phyloP scores from a whole-genome alignment of 2,797 vertebrate genomes.

The Poecile montanus region DNA sequence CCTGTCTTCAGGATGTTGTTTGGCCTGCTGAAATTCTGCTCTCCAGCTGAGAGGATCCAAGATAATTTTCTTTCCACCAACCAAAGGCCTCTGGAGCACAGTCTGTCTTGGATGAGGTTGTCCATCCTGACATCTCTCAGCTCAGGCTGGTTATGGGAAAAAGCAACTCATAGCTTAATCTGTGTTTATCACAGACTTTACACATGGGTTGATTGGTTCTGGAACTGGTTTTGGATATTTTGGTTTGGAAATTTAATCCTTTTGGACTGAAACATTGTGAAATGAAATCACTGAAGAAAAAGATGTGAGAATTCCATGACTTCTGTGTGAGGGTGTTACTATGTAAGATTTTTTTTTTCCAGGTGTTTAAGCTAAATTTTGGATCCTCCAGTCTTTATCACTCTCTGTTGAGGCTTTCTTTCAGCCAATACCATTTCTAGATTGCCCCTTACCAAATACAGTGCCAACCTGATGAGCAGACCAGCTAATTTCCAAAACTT shows the following conservation, averaged over 20 bases:
- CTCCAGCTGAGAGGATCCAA: background rate
- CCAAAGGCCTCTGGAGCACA: background rate
- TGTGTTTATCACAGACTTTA: background rate
- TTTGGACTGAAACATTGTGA: background rate
- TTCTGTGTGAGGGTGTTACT: background rate
- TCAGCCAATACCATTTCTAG: background rate
- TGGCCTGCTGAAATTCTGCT: background rate
- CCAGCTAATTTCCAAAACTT: background rate
- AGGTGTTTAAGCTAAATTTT: background rate
- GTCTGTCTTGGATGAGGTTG: background rate
- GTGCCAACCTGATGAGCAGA: rapidly evolving
- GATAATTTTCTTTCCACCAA: background rate
- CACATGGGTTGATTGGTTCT: background rate
- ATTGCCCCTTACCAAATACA: background rate
- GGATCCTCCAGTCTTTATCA: background rate
- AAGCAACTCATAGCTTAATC: background rate
- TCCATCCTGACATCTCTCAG: background rate
- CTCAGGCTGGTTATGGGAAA: background rate
- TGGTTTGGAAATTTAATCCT: background rate
- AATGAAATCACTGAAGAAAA: background rate
- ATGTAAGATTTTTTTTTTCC: background rate
- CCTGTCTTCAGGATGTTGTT: background rate
- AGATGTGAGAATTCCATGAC: background rate
- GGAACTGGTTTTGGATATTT: background rate
- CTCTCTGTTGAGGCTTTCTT: background rate